Evolutionary conservation across 1,140 invertebrate species (phyloP), one percentile per base, ranked within the genome.

Genomic region (Leptestheria dahalacensis): DNA sequence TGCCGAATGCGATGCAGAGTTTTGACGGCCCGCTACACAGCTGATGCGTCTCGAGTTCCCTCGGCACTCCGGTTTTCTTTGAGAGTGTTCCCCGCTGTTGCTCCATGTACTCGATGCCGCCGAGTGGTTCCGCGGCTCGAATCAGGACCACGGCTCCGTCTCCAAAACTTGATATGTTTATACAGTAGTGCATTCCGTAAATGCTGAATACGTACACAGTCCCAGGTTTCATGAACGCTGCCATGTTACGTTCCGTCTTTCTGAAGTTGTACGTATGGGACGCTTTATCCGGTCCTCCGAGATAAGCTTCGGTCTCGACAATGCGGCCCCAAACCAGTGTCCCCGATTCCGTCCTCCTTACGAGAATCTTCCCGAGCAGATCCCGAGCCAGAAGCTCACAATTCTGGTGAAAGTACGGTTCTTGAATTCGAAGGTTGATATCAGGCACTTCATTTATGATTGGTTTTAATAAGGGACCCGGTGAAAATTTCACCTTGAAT

Each of bases 131-230:
- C n/a, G 85, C 3, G 33, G 81, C 79, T 72, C 86, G 72, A 48
- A 90, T 62, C 33, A 90, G 68, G 54, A 88, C 84, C 41, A 82
- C 84, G 62, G 77, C 77, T 11, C 86, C 86, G 52, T 75, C 71
- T 59, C 82, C 84, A 75, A 75, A 65, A 66, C 82, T 82, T n/a
- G 85, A 88, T 58, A 90, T 82, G 70, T 90, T 90, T 64, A 89
- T 80, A 66, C 85, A 88, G 67, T 82, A 77, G 67, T 90, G 88
- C 79, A 87, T 86, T 64, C 86, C 86, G 72, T 90, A 89, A 15
- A 84, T 88, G 56, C 82, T 73, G 65, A 88, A 89, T 3, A 89
- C 83, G 72, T 84, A 89, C 33, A 78, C 75, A 29, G 86, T 89
- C n/a, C 87, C 86, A 24, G 85, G 78, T 65, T 70, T 57, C 83